Conservation (phyloP, 1,140 invertebrate genomes). For the Eurosta solidaginis region DNA sequence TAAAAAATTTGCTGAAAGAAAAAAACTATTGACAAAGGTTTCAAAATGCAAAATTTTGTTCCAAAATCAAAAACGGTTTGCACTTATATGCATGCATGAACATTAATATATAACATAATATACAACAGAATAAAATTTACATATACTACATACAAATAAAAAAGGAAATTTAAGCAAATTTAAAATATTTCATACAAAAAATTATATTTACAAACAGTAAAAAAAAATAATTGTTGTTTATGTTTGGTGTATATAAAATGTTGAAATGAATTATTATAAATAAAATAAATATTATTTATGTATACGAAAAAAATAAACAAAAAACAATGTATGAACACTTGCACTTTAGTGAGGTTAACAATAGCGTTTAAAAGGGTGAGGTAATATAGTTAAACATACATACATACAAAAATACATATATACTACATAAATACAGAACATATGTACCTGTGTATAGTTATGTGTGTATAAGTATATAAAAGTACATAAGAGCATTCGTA, state of each 20-base stretch:
- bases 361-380: background rate
- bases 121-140: no score
- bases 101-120: no score
- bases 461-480: background rate
- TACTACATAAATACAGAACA: background rate
- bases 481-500: background rate
- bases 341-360: background rate
- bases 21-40: background rate
- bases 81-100: background rate
- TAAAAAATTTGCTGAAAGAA: slow-evolving; percentile 7
- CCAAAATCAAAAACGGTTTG: background rate
- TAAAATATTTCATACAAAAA: no score
- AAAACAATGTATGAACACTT: no score
- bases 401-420: background rate
- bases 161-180: background rate
- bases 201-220: no score
- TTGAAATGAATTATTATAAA: no score
- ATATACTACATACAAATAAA: background rate
- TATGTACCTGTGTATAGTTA: no score
- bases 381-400: background rate
- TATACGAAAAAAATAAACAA: no score
- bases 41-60: slow-evolving; percentile 23
- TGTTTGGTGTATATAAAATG: no score
- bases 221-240: no score
- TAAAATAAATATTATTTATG: no score